Conservation (phyloP, 2,797 vertebrate species). For the Tolypeutes matacus region DNA sequence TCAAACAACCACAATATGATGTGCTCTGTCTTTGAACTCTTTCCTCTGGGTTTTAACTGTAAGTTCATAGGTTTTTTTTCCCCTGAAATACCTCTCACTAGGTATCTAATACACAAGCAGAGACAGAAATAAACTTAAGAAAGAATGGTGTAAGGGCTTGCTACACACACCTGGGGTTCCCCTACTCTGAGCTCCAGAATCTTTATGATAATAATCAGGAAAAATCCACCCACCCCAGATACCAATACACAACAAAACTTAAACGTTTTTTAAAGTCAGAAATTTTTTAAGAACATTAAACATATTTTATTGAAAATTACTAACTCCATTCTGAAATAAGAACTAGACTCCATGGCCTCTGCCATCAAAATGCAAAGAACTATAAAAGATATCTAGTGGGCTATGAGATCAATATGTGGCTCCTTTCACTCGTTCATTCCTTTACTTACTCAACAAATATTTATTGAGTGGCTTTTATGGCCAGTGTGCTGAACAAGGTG, state of each 20-base stretch:
- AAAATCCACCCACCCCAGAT: not conserved
- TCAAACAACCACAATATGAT: constrained; percentile 66
- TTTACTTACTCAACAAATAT: not conserved
- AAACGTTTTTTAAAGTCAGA: not conserved
- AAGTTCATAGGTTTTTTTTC: not conserved
- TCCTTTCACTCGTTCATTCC: not conserved
- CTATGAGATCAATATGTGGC: not conserved
- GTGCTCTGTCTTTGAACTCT: constrained; percentile 79
- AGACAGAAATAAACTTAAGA: constrained; percentile 16
- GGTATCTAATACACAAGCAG: not conserved
- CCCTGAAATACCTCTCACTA: not conserved
- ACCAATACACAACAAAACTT: not conserved
- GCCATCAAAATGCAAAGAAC: not conserved
- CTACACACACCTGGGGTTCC: not conserved
- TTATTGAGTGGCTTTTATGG: not conserved
- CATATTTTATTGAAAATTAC: not conserved
- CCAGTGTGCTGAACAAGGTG: not conserved
- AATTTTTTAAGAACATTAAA: not conserved
- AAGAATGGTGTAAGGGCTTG: not conserved
- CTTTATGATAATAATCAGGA: not conserved
- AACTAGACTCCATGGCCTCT: not conserved
- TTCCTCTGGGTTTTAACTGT: constrained; percentile 26
- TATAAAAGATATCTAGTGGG: not conserved
- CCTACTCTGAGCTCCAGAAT: not conserved
- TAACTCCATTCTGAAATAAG: constrained; percentile 20